phyloP scores from a whole-genome alignment of 2,797 vertebrate species.

The Avahi laniger region DNA sequence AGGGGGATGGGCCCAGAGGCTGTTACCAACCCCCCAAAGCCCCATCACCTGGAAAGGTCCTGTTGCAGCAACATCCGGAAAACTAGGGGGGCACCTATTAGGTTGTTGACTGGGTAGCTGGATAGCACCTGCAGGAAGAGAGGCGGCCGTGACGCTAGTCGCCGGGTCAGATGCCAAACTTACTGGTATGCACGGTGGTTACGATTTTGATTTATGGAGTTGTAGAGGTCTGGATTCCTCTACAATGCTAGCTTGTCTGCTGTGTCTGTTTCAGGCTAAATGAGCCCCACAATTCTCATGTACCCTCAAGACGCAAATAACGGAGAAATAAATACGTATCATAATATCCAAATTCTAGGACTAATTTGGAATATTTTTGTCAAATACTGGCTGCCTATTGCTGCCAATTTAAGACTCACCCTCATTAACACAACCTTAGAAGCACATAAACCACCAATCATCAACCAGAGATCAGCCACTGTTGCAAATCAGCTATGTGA shows the following conservation, averaged over 20 bases:
- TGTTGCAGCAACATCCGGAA: constrained; percentile 88
- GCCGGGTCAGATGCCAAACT: neutral
- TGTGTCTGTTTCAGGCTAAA: neutral
- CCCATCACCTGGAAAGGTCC: constrained; percentile 85
- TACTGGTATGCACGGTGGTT: neutral
- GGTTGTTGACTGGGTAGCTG: constrained; percentile 83
- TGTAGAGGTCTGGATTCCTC: neutral
- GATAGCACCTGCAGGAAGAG: constrained; percentile 84
- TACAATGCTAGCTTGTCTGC: neutral
- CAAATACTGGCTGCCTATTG: neutral
- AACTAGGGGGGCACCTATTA: constrained; percentile 84
- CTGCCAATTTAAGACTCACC: neutral
- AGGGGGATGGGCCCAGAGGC: neutral
- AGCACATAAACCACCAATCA: neutral
- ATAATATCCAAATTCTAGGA: neutral
- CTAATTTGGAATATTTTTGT: neutral
- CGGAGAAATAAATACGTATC: neutral
- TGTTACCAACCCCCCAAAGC: neutral
- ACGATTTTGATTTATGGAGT: too few relatives aligned
- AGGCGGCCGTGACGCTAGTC: neutral
- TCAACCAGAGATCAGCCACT: neutral
- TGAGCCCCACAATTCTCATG: neutral
- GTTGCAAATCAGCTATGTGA: neutral
- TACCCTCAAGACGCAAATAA: neutral
- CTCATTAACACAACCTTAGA: neutral